These are phyloP conservation scores for Eulemur rubriventer DNA, from an alignment of 2,797 vertebrate genomes.

Conservation along the genomic window DNA sequence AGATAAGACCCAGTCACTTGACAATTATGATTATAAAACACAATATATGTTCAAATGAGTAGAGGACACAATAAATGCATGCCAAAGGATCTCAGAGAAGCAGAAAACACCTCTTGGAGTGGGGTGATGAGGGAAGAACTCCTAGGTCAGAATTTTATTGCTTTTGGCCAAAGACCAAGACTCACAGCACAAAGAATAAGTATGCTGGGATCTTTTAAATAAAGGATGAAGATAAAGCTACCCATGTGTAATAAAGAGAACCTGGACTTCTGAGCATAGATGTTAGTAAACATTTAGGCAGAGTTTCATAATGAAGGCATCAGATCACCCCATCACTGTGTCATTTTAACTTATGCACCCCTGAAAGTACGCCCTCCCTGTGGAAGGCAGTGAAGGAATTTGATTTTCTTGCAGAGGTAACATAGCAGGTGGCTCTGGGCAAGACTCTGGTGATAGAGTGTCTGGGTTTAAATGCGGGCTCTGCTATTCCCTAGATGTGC, in stretches of 20 bases:
- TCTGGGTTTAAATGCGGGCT: background rate
- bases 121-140: background rate
- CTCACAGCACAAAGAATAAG: background rate
- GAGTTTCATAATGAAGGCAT: background rate
- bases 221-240: background rate
- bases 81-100: background rate
- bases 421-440: too few species aligned
- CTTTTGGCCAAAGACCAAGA: slow-evolving; percentile 9
- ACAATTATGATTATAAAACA: background rate
- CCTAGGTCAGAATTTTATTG: background rate
- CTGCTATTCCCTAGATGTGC: background rate
- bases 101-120: background rate
- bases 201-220: background rate
- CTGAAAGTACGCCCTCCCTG: background rate
- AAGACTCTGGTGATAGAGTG: background rate
- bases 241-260: background rate
- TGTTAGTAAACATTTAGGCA: background rate
- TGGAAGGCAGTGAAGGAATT: background rate
- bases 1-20: background rate
- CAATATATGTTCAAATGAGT: background rate
- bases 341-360: background rate
- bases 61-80: background rate
- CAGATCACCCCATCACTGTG: rapidly evolving
- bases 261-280: background rate
- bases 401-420: background rate